Evolutionary conservation across 2,113 vertebrate species (phyloP).

Genomic region (Tenebrosternarchus preto): DNA sequence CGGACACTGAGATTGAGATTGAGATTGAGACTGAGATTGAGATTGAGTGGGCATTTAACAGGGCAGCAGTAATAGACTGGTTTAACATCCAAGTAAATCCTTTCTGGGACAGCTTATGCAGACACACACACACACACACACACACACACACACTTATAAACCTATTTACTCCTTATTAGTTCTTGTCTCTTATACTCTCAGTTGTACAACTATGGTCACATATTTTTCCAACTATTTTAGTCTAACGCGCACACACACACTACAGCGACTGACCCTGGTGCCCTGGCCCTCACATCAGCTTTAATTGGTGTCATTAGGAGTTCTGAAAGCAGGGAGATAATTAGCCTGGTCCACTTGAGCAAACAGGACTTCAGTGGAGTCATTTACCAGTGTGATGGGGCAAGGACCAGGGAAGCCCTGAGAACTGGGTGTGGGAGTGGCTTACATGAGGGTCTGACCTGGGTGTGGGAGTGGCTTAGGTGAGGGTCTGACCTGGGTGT

Average conservation of each 20-base stretch:
- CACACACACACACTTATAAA: neutral
- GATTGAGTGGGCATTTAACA: constrained; percentile 46
- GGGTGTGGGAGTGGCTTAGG: neutral
- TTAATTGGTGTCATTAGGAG: constrained; percentile 60
- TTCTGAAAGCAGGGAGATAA: constrained; percentile 59
- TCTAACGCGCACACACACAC: constrained; percentile 31
- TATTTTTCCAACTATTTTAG: constrained; percentile 50
- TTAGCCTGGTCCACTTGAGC: constrained; percentile 57
- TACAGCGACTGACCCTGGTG: constrained; percentile 42
- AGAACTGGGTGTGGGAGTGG: constrained; percentile 32
- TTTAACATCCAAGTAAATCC: constrained; percentile 54
- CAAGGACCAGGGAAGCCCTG: constrained; percentile 39
- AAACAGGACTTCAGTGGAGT: constrained; percentile 58
- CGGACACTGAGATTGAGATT: constrained; percentile 56
- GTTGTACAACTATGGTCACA: constrained; percentile 38
- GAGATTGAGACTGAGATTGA: constrained; percentile 51
- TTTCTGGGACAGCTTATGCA: constrained; percentile 33
- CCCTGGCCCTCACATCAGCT: constrained; percentile 49
- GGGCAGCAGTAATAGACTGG: constrained; percentile 45
- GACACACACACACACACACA: constrained; percentile 36
- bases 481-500: constrained; percentile 23
- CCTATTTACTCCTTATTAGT: neutral
- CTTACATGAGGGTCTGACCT: neutral
- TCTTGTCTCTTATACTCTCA: constrained; percentile 37
- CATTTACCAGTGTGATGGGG: constrained; percentile 52